Percentiles rank a stretch among this genome's conserved stretches.
Evolutionary conservation across 2,888 invertebrate genomes (phyloP).

Genomic region (Empis stercorea): DNA sequence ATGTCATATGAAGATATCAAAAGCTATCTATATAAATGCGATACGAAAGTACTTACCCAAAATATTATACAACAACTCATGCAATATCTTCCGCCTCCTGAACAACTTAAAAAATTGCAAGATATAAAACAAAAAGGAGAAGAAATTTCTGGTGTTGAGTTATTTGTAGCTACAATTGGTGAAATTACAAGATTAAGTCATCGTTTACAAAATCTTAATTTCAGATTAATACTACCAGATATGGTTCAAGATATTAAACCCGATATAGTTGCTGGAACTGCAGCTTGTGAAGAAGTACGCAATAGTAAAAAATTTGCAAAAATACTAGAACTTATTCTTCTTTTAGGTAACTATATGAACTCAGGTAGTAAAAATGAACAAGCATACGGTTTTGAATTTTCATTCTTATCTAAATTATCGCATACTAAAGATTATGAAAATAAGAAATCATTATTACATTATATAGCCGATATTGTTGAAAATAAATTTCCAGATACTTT

Average conservation of each 20-base stretch:
- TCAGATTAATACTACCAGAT: conserved; percentile 78
- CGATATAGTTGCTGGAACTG: conserved; percentile 89
- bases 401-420: conserved; percentile 81
- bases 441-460: conserved; percentile 84
- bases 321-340: conserved; percentile 75
- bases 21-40: conserved; percentile 70
- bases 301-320: conserved; percentile 80
- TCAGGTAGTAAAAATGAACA: conserved; percentile 86
- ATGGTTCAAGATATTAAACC: conserved; percentile 45
- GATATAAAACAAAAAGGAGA: conserved; percentile 61
- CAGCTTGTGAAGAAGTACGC: conserved; percentile 89
- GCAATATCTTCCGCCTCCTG: conserved; percentile 82
- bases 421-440: conserved; percentile 90
- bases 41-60: conserved; percentile 73
- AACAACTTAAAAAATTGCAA: conserved; percentile 73
- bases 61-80: conserved; percentile 82
- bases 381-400: conserved; percentile 93
- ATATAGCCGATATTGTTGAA: conserved; percentile 78
- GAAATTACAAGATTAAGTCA: conserved; percentile 79
- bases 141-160: conserved; percentile 84
- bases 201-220: conserved; percentile 76
- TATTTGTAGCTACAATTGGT: conserved; percentile 82
- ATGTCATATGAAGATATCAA: conserved; percentile 70
- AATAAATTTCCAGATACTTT: conserved; percentile 75
- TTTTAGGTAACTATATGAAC: conserved; percentile 95